Base-by-base conservation (phyloP, 2,888 invertebrate genomes). In the Aphelenchoides bicaudatus region DNA sequence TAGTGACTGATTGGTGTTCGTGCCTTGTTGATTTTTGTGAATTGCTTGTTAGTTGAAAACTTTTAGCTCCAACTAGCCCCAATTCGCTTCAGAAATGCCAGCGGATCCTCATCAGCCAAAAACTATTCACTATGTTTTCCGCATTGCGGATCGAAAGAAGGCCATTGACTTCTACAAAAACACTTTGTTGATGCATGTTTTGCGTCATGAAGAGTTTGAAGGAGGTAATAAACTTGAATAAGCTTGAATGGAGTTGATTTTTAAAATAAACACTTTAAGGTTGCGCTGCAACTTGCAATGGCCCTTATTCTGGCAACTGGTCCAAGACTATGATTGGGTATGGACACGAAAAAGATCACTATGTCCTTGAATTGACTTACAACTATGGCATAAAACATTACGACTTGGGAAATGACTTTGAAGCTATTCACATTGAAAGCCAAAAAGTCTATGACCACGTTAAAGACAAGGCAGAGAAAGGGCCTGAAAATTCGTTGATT, bases 251-350 rank as follows among this genome's bases (percentile, higher is more conserved):
- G n/a, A n/a, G n/a, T n/a, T n/a, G n/a, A n/a, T n/a, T n/a, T n/a
- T n/a, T n/a, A n/a, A n/a, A n/a, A n/a, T n/a, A n/a, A n/a, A n/a
- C n/a, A n/a, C n/a, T n/a, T n/a, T n/a, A 93, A 80, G 94, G 93
- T 1, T 98, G 96, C 82, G 90, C 91, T 79, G 96, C 96, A 21
- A 85, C 90, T 49, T 98, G 96, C 80, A 96, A 96, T 85, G 96
- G 94, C 91, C 93, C 93, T 0, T 96, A 94, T 78, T 90, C 89
- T 73, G 92, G 91, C 74, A 87, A 90, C 70, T 98, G 98, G 98
- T 93, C 93, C 79, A 98, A 98, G 83, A 94, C 96, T 0, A 98
- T 98, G 96, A 86, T 96, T 46, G 98, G 96, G 1, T 98, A 93
- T 81, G 96, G 96, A 0, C 87, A 89, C 0, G 98, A 98, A 82